Percentiles rank a stretch among this genome's conserved stretches.
Conservation (phyloP, 2,888 invertebrate species). For the Onchidella celtica region DNA sequence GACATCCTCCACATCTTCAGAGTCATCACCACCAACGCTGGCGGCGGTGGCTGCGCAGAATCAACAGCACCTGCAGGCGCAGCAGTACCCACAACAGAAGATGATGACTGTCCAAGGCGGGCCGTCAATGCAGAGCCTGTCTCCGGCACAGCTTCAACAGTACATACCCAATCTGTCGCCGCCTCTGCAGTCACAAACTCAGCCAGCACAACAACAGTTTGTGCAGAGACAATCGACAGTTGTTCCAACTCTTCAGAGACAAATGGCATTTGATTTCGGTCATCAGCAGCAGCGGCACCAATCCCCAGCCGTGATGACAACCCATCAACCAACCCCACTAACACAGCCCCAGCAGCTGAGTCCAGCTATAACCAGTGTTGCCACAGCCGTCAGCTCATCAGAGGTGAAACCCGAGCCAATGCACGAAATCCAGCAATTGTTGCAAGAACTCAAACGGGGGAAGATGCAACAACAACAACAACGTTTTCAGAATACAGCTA, state of each 20-base stretch:
- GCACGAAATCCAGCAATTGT: neutral
- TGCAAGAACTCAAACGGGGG: neutral
- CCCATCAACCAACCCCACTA: neutral
- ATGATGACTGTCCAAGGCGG: too few relatives aligned
- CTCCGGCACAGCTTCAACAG: neutral
- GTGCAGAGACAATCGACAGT: neutral
- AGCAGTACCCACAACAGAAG: conserved; percentile 14
- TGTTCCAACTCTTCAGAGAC: neutral
- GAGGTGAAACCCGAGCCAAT: too few relatives aligned
- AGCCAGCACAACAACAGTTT: conserved; percentile 5
- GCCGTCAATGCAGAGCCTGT: too few relatives aligned
- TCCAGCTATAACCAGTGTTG: too few relatives aligned
- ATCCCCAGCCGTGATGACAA: neutral
- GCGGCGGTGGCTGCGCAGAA: neutral
- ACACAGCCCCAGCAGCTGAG: neutral
- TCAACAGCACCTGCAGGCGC: neutral
- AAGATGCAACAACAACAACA: conserved; percentile 11
- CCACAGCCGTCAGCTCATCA: too few relatives aligned
- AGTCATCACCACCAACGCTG: neutral
- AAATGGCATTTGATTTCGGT: conserved; percentile 27
- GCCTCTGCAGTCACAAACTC: too few relatives aligned
- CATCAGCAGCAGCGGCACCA: conserved; percentile 6
- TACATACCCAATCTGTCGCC: too few relatives aligned
- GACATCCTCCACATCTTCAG: conserved; percentile 7
- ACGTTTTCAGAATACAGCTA: neutral